Conservation (phyloP, 2,797 vertebrate species). For the Pseudomugil tenellus region DNA sequence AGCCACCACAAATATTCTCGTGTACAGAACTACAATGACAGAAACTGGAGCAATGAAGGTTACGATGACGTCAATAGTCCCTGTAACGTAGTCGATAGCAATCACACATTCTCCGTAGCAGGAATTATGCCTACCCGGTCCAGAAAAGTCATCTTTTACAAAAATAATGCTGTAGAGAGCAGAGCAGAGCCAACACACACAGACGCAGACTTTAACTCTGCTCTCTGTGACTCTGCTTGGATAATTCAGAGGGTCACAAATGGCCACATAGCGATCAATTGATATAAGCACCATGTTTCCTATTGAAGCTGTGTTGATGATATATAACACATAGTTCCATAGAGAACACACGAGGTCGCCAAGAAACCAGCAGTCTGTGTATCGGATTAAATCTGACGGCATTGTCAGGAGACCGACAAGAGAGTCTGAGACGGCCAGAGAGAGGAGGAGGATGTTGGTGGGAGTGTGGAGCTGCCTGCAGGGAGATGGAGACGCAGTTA, state of each 20-base stretch:
- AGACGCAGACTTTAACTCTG: constrained; percentile 9
- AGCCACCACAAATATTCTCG: constrained; percentile 30
- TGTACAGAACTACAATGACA: neutral
- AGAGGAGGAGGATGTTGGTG: constrained; percentile 51
- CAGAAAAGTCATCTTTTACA: neutral
- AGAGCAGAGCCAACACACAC: constrained; percentile 36
- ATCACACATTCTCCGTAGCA: constrained; percentile 16
- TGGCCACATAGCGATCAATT: constrained; percentile 28
- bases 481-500: neutral
- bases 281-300: constrained; percentile 53
- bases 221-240: constrained; percentile 3
- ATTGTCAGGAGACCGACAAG: constrained; percentile 35
- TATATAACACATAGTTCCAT: accelerated
- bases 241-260: constrained; percentile 51
- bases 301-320: neutral
- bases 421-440: constrained; percentile 49
- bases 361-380: constrained; percentile 31
- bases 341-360: constrained; percentile 10
- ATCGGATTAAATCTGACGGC: neutral
- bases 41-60: constrained; percentile 8
- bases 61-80: constrained; percentile 10
- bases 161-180: neutral
- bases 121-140: constrained; percentile 3
- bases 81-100: neutral
- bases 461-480: constrained; percentile 45